These are phyloP conservation scores for Heterodera carotae DNA, from an alignment of 1,140 invertebrate genomes.

Conservation along the genomic window DNA sequence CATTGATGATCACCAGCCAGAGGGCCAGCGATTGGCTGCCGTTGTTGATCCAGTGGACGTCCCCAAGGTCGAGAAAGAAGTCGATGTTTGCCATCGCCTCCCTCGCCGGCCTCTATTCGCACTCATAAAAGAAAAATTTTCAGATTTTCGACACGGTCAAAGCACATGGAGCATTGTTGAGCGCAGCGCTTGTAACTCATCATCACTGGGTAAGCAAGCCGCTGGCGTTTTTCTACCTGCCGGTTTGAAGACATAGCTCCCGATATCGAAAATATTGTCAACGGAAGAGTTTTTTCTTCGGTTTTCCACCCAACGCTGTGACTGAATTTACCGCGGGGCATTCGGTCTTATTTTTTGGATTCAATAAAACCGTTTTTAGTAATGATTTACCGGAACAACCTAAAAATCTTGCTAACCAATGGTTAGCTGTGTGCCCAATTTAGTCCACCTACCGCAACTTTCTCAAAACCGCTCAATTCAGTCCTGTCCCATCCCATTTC, in stretches of 20 bases:
- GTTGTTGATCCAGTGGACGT: constrained; percentile 39
- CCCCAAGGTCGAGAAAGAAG: constrained; percentile 4
- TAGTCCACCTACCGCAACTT: no score
- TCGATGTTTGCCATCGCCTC: neutral
- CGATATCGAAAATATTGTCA: no score
- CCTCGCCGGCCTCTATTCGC: no score
- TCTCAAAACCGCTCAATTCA: no score
- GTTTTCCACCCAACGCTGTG: no score
- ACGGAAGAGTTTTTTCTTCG: no score
- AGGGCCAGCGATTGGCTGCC: neutral
- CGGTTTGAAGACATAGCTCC: no score
- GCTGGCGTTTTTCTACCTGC: neutral
- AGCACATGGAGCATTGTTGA: neutral
- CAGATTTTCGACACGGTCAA: constrained; percentile 14
- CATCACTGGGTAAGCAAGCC: constrained; percentile 13
- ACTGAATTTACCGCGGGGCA: no score
- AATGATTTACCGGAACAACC: no score
- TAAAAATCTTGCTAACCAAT: no score
- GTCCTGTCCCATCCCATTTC: no score
- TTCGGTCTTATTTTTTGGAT: neutral
- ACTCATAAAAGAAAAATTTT: constrained; percentile 15
- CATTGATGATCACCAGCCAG: constrained; percentile 14
- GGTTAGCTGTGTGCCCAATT: no score
- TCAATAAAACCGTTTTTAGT: neutral
- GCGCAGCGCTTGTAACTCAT: constrained; percentile 27